Base-by-base conservation (phyloP, 2,888 invertebrate species). In the Chrysina gloriosa region DNA sequence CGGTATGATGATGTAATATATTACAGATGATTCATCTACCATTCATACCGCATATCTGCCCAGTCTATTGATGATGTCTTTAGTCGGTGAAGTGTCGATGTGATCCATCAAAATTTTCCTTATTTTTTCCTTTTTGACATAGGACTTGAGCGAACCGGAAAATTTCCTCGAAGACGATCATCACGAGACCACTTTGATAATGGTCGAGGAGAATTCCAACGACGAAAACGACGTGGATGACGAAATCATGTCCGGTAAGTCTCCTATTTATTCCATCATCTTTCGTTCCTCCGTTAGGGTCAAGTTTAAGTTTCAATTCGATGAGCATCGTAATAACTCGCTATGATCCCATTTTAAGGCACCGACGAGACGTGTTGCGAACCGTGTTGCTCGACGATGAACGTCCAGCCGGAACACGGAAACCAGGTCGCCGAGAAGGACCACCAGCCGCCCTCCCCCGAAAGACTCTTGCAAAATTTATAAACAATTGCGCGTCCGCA, bases 201-300 rank as follows among this genome's bases (percentile, higher is more conserved):
- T 86, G 69, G 84, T 86, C n/a, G 90, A 89, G 72, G 89, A 89
- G 42, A 89, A 89, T 80, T 90, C 89, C 2, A 90, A 89, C 75
- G 94, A 94, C 78, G 95, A 95, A 80, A 95, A 94, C 78, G 94
- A 94, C 78, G 91, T 93, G 0, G 94, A 95, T 79, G 91, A 93
- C 73, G 93, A 94, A 82, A 92, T 93, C 2, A 93, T 94, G 88
- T 91, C 92, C 73, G 92, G 92, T 88, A 85, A 85, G 78, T 47
- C 34, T 61, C 58, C 6, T 25, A 29, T 9, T n/a, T 14, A n/a
- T 48, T 48, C 9, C 16, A 3, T 23, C 6, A 23, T 3, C 7
- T 23, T 11, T 27, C 9, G 23, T 23, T 1, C 23, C 14, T 50
- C 6, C 50, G n/a, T n/a, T n/a, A n/a, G n/a, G n/a, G n/a, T n/a